These are phyloP conservation scores for Odocoileus virginianus DNA, from an alignment of 2,113 vertebrate genomes.

Conservation along the genomic window DNA sequence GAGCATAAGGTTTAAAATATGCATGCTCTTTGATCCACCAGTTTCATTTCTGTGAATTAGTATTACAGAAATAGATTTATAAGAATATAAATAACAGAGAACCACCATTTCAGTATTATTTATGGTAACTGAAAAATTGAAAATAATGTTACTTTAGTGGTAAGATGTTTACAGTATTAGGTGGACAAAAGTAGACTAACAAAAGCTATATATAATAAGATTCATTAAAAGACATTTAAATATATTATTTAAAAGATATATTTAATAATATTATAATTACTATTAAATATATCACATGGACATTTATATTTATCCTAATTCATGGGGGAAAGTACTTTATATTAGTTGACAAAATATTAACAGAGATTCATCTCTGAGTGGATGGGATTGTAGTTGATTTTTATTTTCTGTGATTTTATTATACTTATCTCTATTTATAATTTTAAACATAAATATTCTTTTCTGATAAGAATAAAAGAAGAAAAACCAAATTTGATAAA, in stretches of 20 bases:
- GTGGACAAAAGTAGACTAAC: background rate
- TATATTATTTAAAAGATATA: background rate
- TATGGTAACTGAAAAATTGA: background rate
- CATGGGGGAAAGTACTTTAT: background rate
- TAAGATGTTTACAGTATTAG: background rate
- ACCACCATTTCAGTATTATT: background rate
- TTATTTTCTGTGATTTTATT: background rate
- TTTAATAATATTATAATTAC: background rate
- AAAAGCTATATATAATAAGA: background rate
- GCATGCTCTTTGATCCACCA: background rate
- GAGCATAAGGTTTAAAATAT: background rate
- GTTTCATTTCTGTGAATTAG: background rate
- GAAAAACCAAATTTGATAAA: background rate
- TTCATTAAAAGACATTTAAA: background rate
- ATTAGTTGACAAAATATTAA: background rate
- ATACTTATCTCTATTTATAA: background rate
- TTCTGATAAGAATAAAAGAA: background rate
- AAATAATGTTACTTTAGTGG: background rate
- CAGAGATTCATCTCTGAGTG: background rate
- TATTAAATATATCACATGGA: background rate
- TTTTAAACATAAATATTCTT: background rate
- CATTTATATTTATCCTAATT: background rate
- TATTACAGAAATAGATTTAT: background rate
- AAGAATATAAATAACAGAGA: background rate
- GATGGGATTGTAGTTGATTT: background rate